phyloP scores from a whole-genome alignment of 2,113 vertebrate species.

The Epinephelus moara region DNA sequence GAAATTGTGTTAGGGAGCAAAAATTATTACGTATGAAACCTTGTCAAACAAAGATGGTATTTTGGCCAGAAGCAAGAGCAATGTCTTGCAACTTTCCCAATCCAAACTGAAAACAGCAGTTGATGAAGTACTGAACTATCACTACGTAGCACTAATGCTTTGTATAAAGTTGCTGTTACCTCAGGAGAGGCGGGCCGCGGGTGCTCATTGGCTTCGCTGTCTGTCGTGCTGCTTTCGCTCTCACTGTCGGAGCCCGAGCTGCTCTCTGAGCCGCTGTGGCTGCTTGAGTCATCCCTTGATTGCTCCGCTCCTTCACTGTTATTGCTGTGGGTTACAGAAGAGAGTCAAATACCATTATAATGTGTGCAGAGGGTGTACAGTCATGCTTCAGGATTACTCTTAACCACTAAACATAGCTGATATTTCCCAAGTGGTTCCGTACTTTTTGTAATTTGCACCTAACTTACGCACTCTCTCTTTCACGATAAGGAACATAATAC shows the following conservation, averaged over 20 bases:
- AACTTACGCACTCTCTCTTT: not conserved
- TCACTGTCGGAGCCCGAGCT: constrained; percentile 98
- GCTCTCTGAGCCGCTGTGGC: constrained; percentile 97
- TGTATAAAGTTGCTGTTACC: constrained; percentile 77
- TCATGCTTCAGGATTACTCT: not conserved
- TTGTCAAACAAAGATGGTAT: not conserved
- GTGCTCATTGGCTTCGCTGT: constrained; percentile 96
- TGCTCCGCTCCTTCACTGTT: constrained; percentile 94
- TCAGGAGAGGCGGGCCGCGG: constrained; percentile 93
- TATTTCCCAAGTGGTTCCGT: too few relatives aligned
- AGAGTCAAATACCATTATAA: not conserved
- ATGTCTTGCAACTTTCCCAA: too few relatives aligned
- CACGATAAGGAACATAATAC: not conserved
- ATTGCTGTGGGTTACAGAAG: constrained; percentile 77
- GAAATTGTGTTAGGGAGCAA: not conserved
- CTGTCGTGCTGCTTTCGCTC: constrained; percentile 97
- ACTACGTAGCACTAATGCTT: not conserved
- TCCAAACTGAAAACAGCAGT: too few relatives aligned
- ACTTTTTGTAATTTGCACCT: too few relatives aligned
- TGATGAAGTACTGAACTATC: not conserved
- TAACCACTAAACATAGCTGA: not conserved
- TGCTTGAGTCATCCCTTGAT: constrained; percentile 95
- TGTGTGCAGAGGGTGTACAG: not conserved
- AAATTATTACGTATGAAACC: not conserved
- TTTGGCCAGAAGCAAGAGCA: not conserved